Evolutionary conservation across 2,113 vertebrate genomes (phyloP), one percentile per base, ranked within the genome.

Genomic region (Zonotrichia leucophrys): DNA sequence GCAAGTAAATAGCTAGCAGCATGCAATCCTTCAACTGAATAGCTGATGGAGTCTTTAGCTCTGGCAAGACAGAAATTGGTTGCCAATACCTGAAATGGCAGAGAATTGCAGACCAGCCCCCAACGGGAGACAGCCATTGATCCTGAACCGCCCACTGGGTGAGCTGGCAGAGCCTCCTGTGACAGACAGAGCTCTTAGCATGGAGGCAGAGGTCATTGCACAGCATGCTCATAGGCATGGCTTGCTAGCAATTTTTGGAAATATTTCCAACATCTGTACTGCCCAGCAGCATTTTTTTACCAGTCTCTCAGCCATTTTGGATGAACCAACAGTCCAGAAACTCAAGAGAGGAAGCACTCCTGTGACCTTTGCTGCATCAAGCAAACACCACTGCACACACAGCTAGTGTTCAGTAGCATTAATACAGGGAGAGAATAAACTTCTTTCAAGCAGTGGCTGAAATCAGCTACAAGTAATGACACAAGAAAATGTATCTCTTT

Each of bases 341-440:
- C 49, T 72, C 42, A 42, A 47, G 37, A 50, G 41, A 3, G 20
- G 35, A 72, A 78, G 35, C 12, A 76, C 25, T 56, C 5, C 23
- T 33, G 5, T n/a, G 58, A 33, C 25, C 20, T 68, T 31, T 59
- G 44, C 44, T 68, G 46, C 19, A 12, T 60, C 39, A 8, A 47
- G 6, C 41, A 59, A 46, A 27, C 28, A 14, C 23, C 19, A 30
- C 8, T 8, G 17, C 12, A 49, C 7, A 18, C 12, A 7, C 1
- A n/a, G 41, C 0, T 55, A 62, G 4, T 0, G 0, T 24, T 56
- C 23, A 20, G 14, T 13, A 28, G 46, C 22, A 18, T 3, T 3
- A 33, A 27, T 10, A 50, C 4, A 70, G 10, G 58, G 13, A 47
- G 35, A 37, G 2, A 67, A 67, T 13, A 60, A 80, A 55, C 33